Base-by-base conservation (phyloP, 2,113 vertebrate genomes). In the Aptenodytes patagonicus region DNA sequence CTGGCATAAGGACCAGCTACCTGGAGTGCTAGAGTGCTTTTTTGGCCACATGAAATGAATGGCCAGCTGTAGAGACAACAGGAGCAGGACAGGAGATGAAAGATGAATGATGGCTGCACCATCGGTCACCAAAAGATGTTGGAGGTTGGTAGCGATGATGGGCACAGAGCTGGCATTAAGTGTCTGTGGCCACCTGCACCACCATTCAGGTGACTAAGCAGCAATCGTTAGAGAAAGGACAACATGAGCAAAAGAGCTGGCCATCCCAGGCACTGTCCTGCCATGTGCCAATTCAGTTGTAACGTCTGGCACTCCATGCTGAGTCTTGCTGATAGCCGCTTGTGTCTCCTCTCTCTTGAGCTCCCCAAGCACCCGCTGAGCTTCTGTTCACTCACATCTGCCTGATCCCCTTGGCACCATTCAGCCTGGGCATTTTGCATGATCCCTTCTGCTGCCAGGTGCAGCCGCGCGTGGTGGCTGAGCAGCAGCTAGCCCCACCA, bases 51-150 rank as follows among this genome's bases (percentile, higher is more conserved):
- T 58, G 46, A 87, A 93, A 62, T 38, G 25, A 73, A 36, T 47
- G 70, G 81, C 83, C 97, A 97, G 96, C 93, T 97, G 96, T 88
- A 95, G 54, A 85, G 58, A 83, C 95, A 89, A 94, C 94, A 86
- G 94, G 92, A 95, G 81, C 69, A 79, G 89, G 64, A 40, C 47
- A 79, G 66, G 62, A 93, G 25, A 83, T 62, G 29, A 73, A 77
- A 62, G 81, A 95, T 83, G 47, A 95, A 60, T 93, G 70, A 93
- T 80, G 58, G 62, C 60, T 14, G 20, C 46, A 77, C 62, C 72
- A 76, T 76, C 10, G 4, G 84, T 89, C 84, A 62, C 10, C 3
- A 58, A 96, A 80, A 83, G 75, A 94, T 80, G 78, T 88, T 95
- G 47, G 52, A 90, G 47, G 29, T 66, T 90, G 79, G 66, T 95